A percentile compares a stretch with the other conserved stretches of the same genome.
Evolutionary conservation across 1,140 invertebrate genomes (phyloP).

Genomic region (Globodera ellingtonae): DNA sequence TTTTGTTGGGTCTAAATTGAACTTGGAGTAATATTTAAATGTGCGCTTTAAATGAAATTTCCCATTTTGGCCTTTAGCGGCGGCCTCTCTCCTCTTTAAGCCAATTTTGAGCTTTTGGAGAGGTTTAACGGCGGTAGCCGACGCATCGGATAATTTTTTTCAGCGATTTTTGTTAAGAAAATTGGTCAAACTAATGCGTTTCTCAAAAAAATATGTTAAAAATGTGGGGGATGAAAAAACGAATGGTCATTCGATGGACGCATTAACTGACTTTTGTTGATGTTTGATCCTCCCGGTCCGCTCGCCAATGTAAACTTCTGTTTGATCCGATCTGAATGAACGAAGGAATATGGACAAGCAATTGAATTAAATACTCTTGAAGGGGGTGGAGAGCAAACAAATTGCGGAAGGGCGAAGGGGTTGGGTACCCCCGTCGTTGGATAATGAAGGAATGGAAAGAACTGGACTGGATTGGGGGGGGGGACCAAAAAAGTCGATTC

Average conservation of each 20-base stretch:
- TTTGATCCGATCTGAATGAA: conserved; percentile 39
- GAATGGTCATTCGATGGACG: conserved; percentile 11
- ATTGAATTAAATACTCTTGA: background rate
- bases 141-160: no score
- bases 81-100: no score
- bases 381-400: background rate
- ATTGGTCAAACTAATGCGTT: no score
- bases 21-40: no score
- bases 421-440: background rate
- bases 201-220: no score
- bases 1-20: conserved; percentile 53
- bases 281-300: conserved; percentile 50
- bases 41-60: no score
- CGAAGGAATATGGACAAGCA: conserved; percentile 11
- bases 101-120: no score
- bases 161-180: no score
- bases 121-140: no score
- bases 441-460: background rate
- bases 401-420: background rate
- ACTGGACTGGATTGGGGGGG: background rate
- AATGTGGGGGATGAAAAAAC: background rate
- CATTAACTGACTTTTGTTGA: conserved; percentile 47
- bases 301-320: conserved; percentile 32
- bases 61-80: no score
- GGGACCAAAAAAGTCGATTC: no score